These are phyloP conservation scores for Crocidura indochinensis DNA, from an alignment of 2,797 vertebrate genomes.

Conservation along the genomic window DNA sequence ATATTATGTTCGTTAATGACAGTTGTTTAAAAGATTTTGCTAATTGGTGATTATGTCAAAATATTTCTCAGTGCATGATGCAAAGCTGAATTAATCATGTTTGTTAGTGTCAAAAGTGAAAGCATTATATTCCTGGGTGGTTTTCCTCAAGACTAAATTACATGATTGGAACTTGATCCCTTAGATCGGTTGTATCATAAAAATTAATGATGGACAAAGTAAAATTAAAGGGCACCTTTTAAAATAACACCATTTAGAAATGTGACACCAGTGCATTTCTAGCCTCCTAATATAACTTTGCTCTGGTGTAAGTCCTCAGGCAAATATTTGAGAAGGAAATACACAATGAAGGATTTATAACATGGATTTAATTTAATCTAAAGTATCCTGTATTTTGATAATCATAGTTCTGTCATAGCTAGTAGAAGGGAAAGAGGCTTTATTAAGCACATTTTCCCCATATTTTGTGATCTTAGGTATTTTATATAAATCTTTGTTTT, in stretches of 20 bases:
- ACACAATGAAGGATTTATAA: slow-evolving; percentile 36
- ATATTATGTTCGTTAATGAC: neutral
- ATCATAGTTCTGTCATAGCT: slow-evolving; percentile 11
- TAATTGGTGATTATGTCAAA: slow-evolving; percentile 47
- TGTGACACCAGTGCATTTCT: slow-evolving; percentile 44
- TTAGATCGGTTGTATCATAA: slow-evolving; percentile 65
- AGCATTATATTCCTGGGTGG: slow-evolving; percentile 9
- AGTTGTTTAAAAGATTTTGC: slow-evolving; percentile 57
- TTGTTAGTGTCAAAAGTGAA: slow-evolving; percentile 61
- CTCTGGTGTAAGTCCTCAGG: slow-evolving; percentile 37
- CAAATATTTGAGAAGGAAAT: slow-evolving; percentile 53
- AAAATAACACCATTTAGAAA: slow-evolving; percentile 70
- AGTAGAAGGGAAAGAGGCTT: slow-evolving; percentile 19
- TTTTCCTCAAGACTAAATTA: slow-evolving; percentile 50
- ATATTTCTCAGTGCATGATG: neutral
- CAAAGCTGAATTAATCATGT: slow-evolving; percentile 35
- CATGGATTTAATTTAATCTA: neutral
- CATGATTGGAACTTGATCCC: slow-evolving; percentile 54
- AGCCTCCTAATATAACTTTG: slow-evolving; percentile 56
- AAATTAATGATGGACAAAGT: slow-evolving; percentile 78
- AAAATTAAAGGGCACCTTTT: slow-evolving; percentile 77
- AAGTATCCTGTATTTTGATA: slow-evolving; percentile 16
- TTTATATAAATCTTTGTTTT: no score
- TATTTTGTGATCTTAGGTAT: neutral
- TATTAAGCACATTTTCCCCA: neutral